Conservation (phyloP, 2,113 vertebrate genomes). For the Tachysurus vachellii region DNA sequence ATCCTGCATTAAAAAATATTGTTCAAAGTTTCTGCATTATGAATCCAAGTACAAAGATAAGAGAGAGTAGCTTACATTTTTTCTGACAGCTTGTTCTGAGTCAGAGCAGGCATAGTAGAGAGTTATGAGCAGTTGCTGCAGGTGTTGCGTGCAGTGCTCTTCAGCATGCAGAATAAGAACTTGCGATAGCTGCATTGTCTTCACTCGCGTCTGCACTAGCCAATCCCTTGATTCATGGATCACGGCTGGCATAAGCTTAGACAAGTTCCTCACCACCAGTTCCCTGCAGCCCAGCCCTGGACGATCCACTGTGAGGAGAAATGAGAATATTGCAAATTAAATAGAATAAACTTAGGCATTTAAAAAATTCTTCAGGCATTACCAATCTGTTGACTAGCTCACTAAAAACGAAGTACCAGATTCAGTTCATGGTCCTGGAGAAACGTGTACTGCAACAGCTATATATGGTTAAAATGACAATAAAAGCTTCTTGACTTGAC, state of each 20-base stretch:
- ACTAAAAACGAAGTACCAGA: no score
- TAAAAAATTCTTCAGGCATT: no score
- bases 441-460: no score
- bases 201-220: constrained; percentile 84
- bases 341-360: neutral
- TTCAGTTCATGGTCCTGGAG: no score
- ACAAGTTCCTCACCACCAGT: constrained; percentile 87
- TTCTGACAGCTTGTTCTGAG: constrained; percentile 76
- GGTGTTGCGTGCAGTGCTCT: constrained; percentile 88
- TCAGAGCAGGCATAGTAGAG: constrained; percentile 80
- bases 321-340: neutral
- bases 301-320: constrained; percentile 72
- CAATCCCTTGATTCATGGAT: constrained; percentile 84
- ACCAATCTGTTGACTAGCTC: no score
- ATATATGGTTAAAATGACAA: no score
- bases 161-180: constrained; percentile 85
- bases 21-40: neutral
- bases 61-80: constrained; percentile 69
- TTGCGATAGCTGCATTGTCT: constrained; percentile 82
- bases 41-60: neutral
- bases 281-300: constrained; percentile 90
- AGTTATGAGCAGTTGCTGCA: constrained; percentile 81
- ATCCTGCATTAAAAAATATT: neutral
- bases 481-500: no score
- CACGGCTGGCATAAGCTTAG: constrained; percentile 84